Evolutionary conservation across 1,140 invertebrate species (phyloP).

Genomic region (Polypedilum pembai): DNA sequence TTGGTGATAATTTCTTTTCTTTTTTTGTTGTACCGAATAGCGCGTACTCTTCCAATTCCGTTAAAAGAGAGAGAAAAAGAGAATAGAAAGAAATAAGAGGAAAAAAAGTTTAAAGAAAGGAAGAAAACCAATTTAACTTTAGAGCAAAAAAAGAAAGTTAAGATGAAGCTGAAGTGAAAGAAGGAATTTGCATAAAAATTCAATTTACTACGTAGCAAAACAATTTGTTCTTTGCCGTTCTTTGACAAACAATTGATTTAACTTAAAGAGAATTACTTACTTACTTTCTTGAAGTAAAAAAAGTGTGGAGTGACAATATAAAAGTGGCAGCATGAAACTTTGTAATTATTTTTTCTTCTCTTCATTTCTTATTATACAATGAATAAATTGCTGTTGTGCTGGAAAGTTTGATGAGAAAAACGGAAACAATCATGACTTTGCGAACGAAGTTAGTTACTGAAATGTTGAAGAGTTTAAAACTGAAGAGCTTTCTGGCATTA

Average conservation of each 20-base stretch:
- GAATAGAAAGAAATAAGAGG: neutral
- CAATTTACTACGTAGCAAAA: constrained; percentile 22
- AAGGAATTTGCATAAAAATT: constrained; percentile 25
- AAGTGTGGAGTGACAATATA: neutral
- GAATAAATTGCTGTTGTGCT: no score
- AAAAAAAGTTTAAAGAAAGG: neutral
- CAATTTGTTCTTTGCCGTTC: neutral
- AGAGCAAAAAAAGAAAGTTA: neutral
- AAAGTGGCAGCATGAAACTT: neutral
- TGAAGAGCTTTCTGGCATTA: neutral
- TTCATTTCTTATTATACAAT: neutral
- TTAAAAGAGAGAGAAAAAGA: no score
- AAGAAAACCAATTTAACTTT: constrained; percentile 28
- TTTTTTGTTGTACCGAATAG: no score
- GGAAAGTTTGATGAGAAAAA: no score
- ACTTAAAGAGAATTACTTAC: neutral
- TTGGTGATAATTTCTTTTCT: neutral
- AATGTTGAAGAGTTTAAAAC: neutral
- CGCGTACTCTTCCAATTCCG: neutral
- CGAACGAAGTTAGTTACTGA: neutral
- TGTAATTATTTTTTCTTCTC: constrained; percentile 18
- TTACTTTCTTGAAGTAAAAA: neutral
- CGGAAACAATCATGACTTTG: neutral
- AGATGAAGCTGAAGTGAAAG: neutral
- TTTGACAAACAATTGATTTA: constrained; percentile 24